phyloP scores from a whole-genome alignment of 2,113 vertebrate genomes.

The Corvus cornix region DNA sequence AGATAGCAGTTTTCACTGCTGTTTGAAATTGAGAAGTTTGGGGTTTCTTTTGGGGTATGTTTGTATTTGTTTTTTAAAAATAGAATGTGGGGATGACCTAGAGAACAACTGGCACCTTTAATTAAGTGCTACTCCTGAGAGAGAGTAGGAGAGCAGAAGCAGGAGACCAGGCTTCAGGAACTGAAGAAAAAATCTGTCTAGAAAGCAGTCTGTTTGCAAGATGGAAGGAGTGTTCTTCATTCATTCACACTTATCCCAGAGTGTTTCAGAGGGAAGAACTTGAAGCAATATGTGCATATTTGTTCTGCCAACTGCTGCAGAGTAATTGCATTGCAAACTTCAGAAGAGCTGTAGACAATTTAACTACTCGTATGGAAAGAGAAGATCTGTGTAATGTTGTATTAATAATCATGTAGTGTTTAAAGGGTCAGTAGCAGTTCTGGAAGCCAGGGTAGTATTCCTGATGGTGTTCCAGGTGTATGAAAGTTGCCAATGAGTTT shows the following conservation, averaged over 20 bases:
- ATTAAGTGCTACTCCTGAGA: neutral
- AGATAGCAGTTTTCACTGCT: neutral
- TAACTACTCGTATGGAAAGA: neutral
- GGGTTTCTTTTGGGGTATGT: neutral
- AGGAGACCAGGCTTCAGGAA: neutral
- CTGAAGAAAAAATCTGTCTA: neutral
- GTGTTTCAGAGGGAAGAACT: slow-evolving; percentile 2
- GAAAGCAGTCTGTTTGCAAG: neutral
- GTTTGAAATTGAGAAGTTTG: neutral
- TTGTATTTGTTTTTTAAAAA: neutral
- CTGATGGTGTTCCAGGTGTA: neutral
- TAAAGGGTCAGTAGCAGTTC: neutral
- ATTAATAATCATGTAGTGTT: neutral
- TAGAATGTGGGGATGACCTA: neutral
- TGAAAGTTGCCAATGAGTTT: fast-evolving
- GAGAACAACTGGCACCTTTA: neutral
- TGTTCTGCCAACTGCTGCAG: slow-evolving; percentile 23
- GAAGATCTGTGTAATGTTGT: neutral
- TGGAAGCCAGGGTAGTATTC: neutral
- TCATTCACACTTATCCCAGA: neutral
- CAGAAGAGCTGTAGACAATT: neutral
- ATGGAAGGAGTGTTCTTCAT: neutral
- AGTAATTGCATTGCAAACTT: neutral
- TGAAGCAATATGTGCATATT: neutral
- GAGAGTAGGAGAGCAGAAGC: neutral